phyloP scores from a whole-genome alignment of 2,797 vertebrate species.

The Kryptopterus vitreolus region DNA sequence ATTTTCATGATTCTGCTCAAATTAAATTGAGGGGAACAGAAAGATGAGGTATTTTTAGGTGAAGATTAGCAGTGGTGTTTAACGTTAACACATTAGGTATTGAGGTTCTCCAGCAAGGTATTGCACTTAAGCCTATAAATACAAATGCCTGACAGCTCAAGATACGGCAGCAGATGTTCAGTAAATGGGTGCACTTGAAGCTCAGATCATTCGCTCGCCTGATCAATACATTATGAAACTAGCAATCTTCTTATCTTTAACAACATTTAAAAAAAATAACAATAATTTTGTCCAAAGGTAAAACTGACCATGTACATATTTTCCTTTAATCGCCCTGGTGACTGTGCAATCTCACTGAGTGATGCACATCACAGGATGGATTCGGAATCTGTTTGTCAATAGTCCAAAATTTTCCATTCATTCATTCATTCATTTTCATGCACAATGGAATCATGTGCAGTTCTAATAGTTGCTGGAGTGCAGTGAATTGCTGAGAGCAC shows the following conservation, averaged over 20 bases:
- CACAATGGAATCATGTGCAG: too few relatives aligned
- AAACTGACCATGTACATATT: background rate
- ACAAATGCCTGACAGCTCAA: slow-evolving; percentile 42
- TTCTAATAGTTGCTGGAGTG: too few relatives aligned
- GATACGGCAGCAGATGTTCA: slow-evolving; percentile 49
- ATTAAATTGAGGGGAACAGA: background rate
- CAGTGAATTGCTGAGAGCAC: too few relatives aligned
- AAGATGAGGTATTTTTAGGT: background rate
- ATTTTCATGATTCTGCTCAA: too few relatives aligned
- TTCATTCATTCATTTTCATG: too few relatives aligned
- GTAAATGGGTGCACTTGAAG: slow-evolving; percentile 32
- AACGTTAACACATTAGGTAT: slow-evolving; percentile 10
- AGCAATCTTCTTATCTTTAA: background rate
- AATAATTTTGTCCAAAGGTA: background rate
- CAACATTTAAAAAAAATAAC: background rate
- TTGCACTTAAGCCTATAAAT: slow-evolving; percentile 50
- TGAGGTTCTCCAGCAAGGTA: slow-evolving; percentile 5
- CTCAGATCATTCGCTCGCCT: background rate
- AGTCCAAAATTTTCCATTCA: too few relatives aligned
- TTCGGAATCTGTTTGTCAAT: background rate
- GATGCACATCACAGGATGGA: background rate
- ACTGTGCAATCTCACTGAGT: background rate
- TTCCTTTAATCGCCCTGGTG: background rate
- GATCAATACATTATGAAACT: background rate
- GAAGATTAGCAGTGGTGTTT: slow-evolving; percentile 18